Percentiles rank a stretch among this genome's conserved stretches.
Conservation (phyloP, 2,888 invertebrate genomes). For the Sarcophaga rosellei region DNA sequence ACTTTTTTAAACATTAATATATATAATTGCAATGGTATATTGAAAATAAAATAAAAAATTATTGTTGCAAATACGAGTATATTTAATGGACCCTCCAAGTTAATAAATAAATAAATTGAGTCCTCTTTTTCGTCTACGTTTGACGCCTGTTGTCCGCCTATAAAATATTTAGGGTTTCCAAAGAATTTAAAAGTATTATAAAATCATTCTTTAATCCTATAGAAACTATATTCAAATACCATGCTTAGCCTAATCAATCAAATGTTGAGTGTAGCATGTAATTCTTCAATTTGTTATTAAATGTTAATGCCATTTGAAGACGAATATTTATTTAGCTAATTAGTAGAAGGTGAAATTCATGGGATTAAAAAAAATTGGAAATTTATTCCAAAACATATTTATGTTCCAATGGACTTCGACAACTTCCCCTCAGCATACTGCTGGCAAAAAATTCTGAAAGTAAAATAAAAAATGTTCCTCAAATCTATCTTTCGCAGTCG, state of each 20-base stretch:
- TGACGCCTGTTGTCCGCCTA: slow-evolving; percentile 14
- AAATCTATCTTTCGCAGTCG: no score
- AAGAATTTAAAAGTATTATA: not conserved
- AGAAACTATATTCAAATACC: not conserved
- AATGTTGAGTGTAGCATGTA: not conserved
- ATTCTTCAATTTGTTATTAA: not conserved
- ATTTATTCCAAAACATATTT: no score
- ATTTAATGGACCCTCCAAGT: not conserved
- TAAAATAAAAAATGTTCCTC: no score
- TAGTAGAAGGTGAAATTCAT: no score
- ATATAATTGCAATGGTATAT: not conserved
- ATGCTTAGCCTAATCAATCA: not conserved
- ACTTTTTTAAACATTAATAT: not conserved
- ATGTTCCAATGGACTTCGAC: no score
- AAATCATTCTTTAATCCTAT: not conserved
- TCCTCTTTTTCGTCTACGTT: slow-evolving; percentile 1
- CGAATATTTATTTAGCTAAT: not conserved
- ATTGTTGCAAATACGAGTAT: not conserved
- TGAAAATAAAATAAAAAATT: not conserved
- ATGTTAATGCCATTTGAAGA: not conserved
- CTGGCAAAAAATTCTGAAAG: no score
- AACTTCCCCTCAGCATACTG: no score
- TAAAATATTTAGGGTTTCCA: not conserved
- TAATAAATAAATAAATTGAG: not conserved
- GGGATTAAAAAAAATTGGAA: no score